These are phyloP conservation scores for Mionectes macconnelli DNA, from an alignment of 2,113 vertebrate species.

Conservation along the genomic window DNA sequence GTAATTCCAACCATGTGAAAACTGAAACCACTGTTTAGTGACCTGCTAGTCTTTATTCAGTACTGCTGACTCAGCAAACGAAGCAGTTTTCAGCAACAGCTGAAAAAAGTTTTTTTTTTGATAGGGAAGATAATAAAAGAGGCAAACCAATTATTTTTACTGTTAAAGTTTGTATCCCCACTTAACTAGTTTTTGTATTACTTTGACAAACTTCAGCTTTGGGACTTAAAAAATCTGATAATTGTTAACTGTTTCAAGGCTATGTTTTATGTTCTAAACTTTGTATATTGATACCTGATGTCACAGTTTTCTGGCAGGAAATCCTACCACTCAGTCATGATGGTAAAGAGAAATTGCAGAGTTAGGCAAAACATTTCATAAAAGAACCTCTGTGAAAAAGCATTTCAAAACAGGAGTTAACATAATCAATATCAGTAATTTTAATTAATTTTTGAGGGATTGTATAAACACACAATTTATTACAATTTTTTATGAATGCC, in stretches of 20 bases:
- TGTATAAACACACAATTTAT: neutral
- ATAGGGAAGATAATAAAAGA: neutral
- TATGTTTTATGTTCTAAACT: neutral
- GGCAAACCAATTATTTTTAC: neutral
- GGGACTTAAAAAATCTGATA: neutral
- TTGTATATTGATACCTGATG: neutral
- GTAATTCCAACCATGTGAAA: slow-evolving; percentile 12
- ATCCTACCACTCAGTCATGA: neutral
- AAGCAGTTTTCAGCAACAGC: neutral
- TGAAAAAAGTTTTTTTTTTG: neutral
- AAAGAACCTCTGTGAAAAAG: neutral
- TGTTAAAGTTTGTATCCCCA: neutral
- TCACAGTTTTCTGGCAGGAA: neutral
- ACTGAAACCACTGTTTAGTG: slow-evolving; percentile 6
- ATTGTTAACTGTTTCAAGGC: neutral
- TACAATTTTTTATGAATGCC: neutral
- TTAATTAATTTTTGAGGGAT: neutral
- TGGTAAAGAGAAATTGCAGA: neutral
- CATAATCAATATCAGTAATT: neutral
- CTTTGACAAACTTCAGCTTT: neutral
- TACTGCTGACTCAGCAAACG: neutral
- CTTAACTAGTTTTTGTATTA: neutral
- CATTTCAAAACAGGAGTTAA: neutral
- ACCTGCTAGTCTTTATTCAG: neutral
- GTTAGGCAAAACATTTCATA: neutral